phyloP scores from a whole-genome alignment of 2,888 invertebrate species.

The Plebejus melissa region DNA sequence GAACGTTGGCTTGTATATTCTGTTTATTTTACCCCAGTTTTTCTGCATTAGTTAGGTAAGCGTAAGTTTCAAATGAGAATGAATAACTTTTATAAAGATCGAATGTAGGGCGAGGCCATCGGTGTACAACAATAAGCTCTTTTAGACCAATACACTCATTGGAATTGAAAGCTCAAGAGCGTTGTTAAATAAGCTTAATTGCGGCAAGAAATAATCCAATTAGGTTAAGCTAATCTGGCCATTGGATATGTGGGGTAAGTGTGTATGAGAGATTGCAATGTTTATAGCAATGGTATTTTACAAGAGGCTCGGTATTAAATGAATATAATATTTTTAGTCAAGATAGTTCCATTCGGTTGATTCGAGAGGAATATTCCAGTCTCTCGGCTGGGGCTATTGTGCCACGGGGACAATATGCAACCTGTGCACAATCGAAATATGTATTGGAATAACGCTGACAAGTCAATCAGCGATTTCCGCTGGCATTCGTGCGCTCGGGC shows the following conservation, averaged over 20 bases:
- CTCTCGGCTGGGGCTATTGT: neutral
- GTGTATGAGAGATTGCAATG: neutral
- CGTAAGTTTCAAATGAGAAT: constrained; percentile 10
- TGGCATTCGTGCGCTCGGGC: constrained; percentile 51
- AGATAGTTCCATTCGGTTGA: neutral
- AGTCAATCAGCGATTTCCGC: constrained; percentile 51
- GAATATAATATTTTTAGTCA: neutral
- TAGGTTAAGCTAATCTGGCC: neutral
- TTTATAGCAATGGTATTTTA: neutral
- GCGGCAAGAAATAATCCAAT: neutral
- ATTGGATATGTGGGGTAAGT: neutral
- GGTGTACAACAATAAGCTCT: constrained; percentile 26
- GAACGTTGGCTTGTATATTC: neutral
- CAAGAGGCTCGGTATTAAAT: neutral
- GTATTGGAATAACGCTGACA: constrained; percentile 37
- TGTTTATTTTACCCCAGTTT: neutral
- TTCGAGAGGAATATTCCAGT: neutral
- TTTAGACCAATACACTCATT: constrained; percentile 20
- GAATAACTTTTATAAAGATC: constrained; percentile 20
- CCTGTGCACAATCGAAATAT: constrained; percentile 34
- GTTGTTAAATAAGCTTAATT: constrained; percentile 2
- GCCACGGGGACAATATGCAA: constrained; percentile 24
- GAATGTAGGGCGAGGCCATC: constrained; percentile 24
- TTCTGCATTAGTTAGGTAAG: constrained; percentile 13
- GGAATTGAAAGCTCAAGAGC: constrained; percentile 20